Evolutionary conservation across 2,797 vertebrate genomes (phyloP).

Genomic region (Knipowitschia caucasica): DNA sequence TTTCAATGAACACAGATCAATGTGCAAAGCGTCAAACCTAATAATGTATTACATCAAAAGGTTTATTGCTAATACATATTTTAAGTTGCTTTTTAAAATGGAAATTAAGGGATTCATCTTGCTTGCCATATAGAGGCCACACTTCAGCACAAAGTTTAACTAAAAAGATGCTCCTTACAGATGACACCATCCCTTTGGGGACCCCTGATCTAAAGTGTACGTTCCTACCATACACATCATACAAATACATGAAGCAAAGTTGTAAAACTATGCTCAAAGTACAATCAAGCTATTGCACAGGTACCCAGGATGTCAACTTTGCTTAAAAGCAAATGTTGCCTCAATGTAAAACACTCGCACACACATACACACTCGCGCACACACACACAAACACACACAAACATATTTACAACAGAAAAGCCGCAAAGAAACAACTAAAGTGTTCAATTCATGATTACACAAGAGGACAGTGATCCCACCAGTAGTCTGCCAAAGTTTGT

Average conservation of each 20-base stretch:
- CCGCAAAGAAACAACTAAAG: conserved; percentile 67
- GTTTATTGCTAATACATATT: too few species aligned
- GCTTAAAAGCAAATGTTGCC: conserved; percentile 69
- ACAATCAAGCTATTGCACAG: conserved; percentile 77
- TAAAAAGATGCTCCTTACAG: too few species aligned
- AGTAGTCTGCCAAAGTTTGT: conserved; percentile 78
- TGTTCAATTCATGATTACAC: conserved; percentile 36
- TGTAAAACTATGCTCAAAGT: conserved; percentile 62
- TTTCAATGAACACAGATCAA: too few species aligned
- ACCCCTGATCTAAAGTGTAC: conserved; percentile 46
- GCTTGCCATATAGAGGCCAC: too few species aligned
- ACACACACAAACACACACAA: conserved; percentile 30
- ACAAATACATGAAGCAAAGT: conserved; percentile 42
- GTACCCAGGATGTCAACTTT: conserved; percentile 75
- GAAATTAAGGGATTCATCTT: too few species aligned
- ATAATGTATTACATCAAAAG: too few species aligned
- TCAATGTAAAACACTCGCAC: conserved; percentile 35
- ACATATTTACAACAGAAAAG: conserved; percentile 71
- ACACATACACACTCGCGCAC: conserved; percentile 26
- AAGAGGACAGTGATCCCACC: conserved; percentile 57
- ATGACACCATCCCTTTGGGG: too few species aligned
- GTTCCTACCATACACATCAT: conserved; percentile 43
- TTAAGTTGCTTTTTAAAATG: too few species aligned
- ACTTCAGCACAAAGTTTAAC: too few species aligned
- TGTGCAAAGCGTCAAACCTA: too few species aligned